phyloP scores from a whole-genome alignment of 2,113 vertebrate species.

The Trochalopteron elliotii region DNA sequence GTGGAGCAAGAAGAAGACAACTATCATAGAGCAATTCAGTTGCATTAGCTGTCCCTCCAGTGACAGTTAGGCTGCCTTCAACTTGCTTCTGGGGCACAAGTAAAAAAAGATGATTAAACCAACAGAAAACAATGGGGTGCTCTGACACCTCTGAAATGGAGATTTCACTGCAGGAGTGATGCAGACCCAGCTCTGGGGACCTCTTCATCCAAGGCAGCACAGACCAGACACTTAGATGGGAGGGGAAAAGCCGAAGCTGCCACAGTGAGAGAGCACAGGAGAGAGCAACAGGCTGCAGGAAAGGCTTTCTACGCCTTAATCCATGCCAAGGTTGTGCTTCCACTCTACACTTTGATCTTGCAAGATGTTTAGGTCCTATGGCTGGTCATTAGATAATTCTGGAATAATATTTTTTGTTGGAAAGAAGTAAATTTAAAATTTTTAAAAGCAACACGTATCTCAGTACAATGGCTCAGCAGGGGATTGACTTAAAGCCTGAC shows the following conservation, averaged over 20 bases:
- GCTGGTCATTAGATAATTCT: neutral
- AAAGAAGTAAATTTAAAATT: neutral
- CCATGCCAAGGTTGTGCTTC: neutral
- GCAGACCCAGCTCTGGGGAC: neutral
- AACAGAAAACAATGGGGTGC: neutral
- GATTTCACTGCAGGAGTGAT: neutral
- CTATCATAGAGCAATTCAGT: neutral
- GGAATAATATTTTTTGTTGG: neutral
- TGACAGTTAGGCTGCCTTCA: neutral
- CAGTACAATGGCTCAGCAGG: neutral
- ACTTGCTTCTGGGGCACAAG: neutral
- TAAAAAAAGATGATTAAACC: neutral
- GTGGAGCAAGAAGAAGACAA: neutral
- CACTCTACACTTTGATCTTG: neutral
- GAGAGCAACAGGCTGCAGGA: neutral
- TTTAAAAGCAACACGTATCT: neutral
- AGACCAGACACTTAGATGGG: neutral
- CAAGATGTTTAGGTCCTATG: neutral
- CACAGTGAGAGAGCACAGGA: neutral
- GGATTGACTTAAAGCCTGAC: neutral
- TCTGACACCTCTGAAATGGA: neutral
- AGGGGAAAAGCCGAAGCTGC: neutral
- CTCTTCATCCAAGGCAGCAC: neutral
- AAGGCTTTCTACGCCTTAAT: neutral
- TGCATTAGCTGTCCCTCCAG: neutral